Evolutionary conservation across 2,888 invertebrate species (phyloP).

Genomic region (Blastobasis lacticolella): DNA sequence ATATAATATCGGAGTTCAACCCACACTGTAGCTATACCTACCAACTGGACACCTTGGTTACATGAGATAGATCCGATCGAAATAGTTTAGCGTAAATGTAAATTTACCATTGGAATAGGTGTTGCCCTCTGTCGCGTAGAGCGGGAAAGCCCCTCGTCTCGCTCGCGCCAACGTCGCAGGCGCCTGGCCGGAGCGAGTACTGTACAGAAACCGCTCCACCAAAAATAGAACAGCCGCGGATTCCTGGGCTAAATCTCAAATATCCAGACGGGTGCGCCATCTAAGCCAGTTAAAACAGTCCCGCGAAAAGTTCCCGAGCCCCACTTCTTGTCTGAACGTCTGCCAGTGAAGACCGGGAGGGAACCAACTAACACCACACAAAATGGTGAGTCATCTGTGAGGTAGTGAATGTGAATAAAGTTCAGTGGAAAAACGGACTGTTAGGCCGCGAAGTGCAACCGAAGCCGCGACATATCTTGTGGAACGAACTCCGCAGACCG

Average conservation of each 20-base stretch:
- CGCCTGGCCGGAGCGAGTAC: constrained; percentile 38
- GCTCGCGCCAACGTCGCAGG: constrained; percentile 31
- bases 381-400: constrained; percentile 77
- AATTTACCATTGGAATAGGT: constrained; percentile 61
- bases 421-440: constrained; percentile 60
- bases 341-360: constrained; percentile 81
- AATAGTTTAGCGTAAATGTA: constrained; percentile 72
- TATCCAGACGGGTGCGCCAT: constrained; percentile 80
- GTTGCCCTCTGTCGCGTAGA: constrained; percentile 30
- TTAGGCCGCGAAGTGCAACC: constrained; percentile 46
- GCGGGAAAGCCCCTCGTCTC: constrained; percentile 44
- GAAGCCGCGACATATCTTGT: constrained; percentile 39
- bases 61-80: constrained; percentile 55
- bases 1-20: not conserved
- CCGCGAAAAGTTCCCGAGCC: constrained; percentile 78
- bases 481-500: constrained; percentile 58
- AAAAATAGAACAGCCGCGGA: constrained; percentile 72
- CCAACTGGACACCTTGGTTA: constrained; percentile 38
- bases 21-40: constrained; percentile 1
- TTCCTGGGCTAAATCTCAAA: constrained; percentile 78
- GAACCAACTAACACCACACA: constrained; percentile 78
- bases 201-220: constrained; percentile 51
- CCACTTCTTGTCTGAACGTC: constrained; percentile 86
- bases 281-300: constrained; percentile 83
- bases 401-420: constrained; percentile 63